These are phyloP conservation scores for Piscicola geometra DNA, from an alignment of 2,888 invertebrate genomes.

Conservation along the genomic window DNA sequence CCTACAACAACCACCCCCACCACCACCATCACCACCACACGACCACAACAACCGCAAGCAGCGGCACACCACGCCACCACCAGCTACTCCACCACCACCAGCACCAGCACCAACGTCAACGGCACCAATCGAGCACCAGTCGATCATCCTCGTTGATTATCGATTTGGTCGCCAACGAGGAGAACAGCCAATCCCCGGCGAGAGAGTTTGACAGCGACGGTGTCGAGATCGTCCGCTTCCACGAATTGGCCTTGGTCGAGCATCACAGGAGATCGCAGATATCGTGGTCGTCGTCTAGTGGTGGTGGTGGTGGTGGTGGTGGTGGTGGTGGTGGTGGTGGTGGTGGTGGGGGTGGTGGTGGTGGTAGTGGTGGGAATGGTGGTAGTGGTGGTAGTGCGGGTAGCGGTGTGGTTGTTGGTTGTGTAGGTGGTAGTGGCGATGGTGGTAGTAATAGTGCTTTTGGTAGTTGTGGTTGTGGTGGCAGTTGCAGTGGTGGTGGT, in stretches of 20 bases:
- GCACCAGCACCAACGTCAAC: too few relatives aligned
- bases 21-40: too few relatives aligned
- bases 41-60: too few relatives aligned
- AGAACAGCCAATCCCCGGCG: background rate
- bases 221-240: constrained; percentile 42
- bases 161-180: background rate
- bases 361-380: background rate
- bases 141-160: background rate
- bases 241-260: constrained; percentile 42
- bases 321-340: background rate
- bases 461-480: background rate
- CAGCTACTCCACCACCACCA: constrained; percentile 35
- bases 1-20: constrained; percentile 2
- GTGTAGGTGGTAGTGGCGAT: background rate
- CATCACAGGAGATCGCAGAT: constrained; percentile 36
- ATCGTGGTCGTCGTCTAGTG: constrained; percentile 4
- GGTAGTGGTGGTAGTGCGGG: constrained; percentile 9
- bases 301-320: background rate
- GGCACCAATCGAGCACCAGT: too few relatives aligned
- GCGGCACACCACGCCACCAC: constrained; percentile 40
- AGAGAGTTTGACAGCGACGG: constrained; percentile 37
- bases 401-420: constrained; percentile 2
- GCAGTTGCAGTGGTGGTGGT: background rate
- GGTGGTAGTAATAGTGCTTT: background rate
- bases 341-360: background rate